These are phyloP conservation scores for Hephaestus fuliginosus DNA, from an alignment of 2,797 vertebrate genomes.

Conservation along the genomic window DNA sequence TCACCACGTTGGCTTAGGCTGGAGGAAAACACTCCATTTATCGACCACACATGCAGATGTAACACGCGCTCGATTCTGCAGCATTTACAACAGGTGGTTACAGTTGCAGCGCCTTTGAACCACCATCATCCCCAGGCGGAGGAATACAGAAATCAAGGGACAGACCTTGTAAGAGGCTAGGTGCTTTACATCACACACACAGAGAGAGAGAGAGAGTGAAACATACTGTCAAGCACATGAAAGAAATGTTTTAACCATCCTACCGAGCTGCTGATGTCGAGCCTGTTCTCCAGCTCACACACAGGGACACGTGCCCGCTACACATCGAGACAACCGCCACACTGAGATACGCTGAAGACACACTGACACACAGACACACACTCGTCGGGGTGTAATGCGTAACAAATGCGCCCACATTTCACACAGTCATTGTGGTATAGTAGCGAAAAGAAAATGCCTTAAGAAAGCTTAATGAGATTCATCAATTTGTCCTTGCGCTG, in stretches of 20 bases:
- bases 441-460: not conserved
- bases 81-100: not conserved
- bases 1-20: not conserved
- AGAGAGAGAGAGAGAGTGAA: constrained; percentile 3
- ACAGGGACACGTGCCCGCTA: constrained; percentile 57
- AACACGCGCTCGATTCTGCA: not conserved
- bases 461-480: not conserved
- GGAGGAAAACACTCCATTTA: not conserved
- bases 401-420: not conserved
- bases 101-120: not conserved
- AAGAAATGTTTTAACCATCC: constrained; percentile 35
- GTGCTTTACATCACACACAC: constrained; percentile 4
- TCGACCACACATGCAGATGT: not conserved
- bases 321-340: constrained; percentile 35
- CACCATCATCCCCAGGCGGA: not conserved
- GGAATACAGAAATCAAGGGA: not conserved
- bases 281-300: constrained; percentile 59
- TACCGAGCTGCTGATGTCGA: constrained; percentile 58
- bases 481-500: not conserved
- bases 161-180: not conserved
- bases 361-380: constrained; percentile 30
- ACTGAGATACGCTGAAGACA: constrained; percentile 26
- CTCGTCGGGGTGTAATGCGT: not conserved
- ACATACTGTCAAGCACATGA: constrained; percentile 34
- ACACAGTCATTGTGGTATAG: not conserved